Evolutionary conservation across 2,888 invertebrate species (phyloP).

Genomic region (Congeria kusceri): DNA sequence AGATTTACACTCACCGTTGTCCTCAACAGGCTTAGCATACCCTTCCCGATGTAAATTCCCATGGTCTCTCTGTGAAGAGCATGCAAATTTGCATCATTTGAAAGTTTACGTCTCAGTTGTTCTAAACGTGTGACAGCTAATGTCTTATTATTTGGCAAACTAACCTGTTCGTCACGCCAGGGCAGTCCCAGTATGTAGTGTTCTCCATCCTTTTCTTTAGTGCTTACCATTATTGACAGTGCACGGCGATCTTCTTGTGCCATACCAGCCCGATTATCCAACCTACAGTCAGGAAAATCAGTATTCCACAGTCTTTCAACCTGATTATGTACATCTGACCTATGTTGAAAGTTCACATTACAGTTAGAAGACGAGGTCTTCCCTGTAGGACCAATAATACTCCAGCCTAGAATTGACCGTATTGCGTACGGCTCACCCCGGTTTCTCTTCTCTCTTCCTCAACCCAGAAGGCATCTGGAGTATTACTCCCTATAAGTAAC

Average conservation of each 20-base stretch:
- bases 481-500: background rate
- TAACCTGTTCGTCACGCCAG: slow-evolving; percentile 18
- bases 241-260: background rate
- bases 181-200: slow-evolving; percentile 27
- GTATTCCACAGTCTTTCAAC: slow-evolving; percentile 32
- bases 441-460: too few relatives aligned
- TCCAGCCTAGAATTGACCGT: slow-evolving; percentile 33
- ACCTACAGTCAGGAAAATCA: slow-evolving; percentile 6
- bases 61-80: slow-evolving; percentile 30
- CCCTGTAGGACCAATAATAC: slow-evolving; percentile 8
- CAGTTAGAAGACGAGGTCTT: background rate
- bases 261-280: background rate
- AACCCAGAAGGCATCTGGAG: slow-evolving; percentile 5
- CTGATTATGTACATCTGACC: too few relatives aligned
- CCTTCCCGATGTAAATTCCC: slow-evolving; percentile 40
- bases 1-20: background rate
- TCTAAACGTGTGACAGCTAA: slow-evolving; percentile 31
- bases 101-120: slow-evolving; percentile 30
- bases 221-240: slow-evolving; percentile 22
- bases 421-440: slow-evolving; percentile 43
- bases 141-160: slow-evolving; percentile 33
- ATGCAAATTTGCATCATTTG: slow-evolving; percentile 9
- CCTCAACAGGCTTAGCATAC: slow-evolving; percentile 35
- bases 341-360: too few relatives aligned
- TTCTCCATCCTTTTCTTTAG: slow-evolving; percentile 12